Conservation (phyloP, 2,113 vertebrate species). For the Corvus hawaiiensis region DNA sequence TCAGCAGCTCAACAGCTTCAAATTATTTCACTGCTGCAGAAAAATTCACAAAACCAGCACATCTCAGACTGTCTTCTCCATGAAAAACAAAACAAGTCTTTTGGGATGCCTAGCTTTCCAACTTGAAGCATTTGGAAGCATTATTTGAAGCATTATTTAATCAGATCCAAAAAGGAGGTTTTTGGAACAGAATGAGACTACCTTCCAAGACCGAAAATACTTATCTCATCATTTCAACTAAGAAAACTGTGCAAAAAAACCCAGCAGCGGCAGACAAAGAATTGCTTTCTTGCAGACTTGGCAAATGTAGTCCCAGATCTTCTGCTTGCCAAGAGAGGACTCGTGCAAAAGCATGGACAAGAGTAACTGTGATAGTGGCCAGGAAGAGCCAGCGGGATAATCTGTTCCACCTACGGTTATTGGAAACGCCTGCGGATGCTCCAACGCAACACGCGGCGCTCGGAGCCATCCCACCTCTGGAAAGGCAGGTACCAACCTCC, state of each 20-base stretch:
- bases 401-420: neutral
- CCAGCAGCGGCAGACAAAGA: neutral
- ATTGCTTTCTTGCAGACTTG: neutral
- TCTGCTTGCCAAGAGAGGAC: neutral
- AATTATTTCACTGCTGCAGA: neutral
- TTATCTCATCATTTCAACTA: neutral
- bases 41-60: neutral
- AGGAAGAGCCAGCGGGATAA: neutral
- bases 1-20: neutral
- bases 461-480: neutral
- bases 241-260: neutral
- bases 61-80: neutral
- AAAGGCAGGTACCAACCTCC: neutral
- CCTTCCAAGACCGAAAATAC: neutral
- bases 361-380: neutral
- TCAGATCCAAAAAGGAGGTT: neutral
- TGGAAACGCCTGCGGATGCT: neutral
- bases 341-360: neutral
- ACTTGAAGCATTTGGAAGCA: neutral
- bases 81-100: neutral
- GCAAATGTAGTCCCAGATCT: neutral
- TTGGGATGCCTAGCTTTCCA: neutral
- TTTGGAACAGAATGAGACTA: neutral
- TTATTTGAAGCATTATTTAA: too few species aligned
- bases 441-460: rapidly evolving